A percentile compares a stretch with the other conserved stretches of the same genome.
Evolutionary conservation across 2,888 invertebrate genomes (phyloP).

Genomic region (Machimus rusticus): DNA sequence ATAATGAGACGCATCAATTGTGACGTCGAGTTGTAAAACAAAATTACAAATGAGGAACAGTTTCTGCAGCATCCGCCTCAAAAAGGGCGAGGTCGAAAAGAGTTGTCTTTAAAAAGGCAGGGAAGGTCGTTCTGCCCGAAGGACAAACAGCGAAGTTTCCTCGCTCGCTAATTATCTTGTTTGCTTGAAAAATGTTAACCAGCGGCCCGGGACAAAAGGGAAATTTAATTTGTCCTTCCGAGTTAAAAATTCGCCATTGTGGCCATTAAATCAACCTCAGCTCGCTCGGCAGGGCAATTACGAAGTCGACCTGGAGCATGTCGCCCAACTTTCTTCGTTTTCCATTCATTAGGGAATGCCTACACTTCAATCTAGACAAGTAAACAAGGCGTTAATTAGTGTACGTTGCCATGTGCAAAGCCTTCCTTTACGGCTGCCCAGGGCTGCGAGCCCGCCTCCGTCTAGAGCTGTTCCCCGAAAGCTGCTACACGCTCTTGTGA

Average conservation of each 20-base stretch:
- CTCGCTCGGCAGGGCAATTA: background rate
- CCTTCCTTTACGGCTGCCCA: background rate
- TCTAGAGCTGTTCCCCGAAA: background rate
- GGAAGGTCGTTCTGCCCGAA: background rate
- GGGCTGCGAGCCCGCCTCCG: background rate
- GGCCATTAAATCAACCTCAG: background rate
- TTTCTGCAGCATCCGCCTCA: background rate
- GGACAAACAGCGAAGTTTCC: background rate
- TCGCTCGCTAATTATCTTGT: background rate
- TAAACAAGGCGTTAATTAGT: conserved; percentile 42
- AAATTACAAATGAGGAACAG: background rate
- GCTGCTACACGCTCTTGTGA: background rate
- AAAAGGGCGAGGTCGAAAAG: background rate
- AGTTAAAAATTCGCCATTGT: background rate
- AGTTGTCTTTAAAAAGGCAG: background rate
- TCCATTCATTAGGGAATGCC: conserved; percentile 28
- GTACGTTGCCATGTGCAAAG: conserved; percentile 8
- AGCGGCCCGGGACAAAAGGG: background rate
- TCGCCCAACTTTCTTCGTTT: conserved; percentile 6
- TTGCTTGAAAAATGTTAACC: background rate
- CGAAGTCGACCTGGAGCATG: background rate
- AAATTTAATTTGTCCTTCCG: background rate
- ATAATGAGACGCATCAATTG: too few relatives aligned
- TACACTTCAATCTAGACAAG: conserved; percentile 41
- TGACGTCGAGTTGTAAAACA: too few relatives aligned